phyloP scores from a whole-genome alignment of 2,888 invertebrate genomes.

The Spodoptera littoralis region DNA sequence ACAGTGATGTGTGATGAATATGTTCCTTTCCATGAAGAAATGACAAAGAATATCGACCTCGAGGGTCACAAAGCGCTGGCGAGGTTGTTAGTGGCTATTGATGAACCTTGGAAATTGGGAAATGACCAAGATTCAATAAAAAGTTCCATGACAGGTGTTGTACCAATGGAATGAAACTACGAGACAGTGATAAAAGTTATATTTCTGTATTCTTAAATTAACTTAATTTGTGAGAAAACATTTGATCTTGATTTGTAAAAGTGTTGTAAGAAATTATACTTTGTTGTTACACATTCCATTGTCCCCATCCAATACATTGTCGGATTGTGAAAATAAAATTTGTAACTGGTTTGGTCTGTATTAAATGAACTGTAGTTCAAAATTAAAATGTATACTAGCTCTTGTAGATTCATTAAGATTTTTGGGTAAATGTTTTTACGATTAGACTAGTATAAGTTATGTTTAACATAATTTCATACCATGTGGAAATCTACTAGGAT shows the following conservation, averaged over 20 bases:
- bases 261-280: not conserved
- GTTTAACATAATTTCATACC: no score
- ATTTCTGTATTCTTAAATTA: no score
- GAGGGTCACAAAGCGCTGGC: conserved; percentile 83
- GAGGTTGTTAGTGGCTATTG: conserved; percentile 77
- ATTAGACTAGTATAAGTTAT: no score
- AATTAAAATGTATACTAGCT: no score
- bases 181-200: conserved; percentile 17
- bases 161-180: conserved; percentile 73
- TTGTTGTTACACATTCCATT: conserved; percentile 1
- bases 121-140: conserved; percentile 61
- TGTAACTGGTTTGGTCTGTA: no score
- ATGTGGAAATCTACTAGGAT: no score
- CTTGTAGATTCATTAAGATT: no score
- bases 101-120: conserved; percentile 86
- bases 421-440: no score
- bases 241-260: not conserved
- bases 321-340: no score
- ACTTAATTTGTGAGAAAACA: conserved; percentile 4
- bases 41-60: conserved; percentile 79
- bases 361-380: no score
- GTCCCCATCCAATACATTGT: no score
- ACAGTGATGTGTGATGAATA: conserved; percentile 83
- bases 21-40: conserved; percentile 76
- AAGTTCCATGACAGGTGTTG: conserved; percentile 66